phyloP scores from a whole-genome alignment of 2,888 invertebrate genomes.

The Drosophila meridiana region DNA sequence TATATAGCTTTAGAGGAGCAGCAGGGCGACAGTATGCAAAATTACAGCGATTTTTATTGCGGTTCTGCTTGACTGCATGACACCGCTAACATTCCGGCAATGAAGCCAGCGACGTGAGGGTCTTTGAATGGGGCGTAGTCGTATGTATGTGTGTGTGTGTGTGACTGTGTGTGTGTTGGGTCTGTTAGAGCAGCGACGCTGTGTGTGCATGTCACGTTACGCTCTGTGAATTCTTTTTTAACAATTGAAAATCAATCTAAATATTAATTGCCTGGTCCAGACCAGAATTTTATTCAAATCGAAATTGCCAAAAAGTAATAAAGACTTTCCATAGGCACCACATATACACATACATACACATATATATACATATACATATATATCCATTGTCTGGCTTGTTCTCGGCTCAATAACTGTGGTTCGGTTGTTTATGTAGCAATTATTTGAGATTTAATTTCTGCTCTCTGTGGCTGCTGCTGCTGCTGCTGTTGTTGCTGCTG shows the following conservation, averaged over 20 bases:
- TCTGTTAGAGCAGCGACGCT: neutral
- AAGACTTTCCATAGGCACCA: neutral
- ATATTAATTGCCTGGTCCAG: constrained; percentile 75
- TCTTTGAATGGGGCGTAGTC: constrained; percentile 2
- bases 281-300: constrained; percentile 22
- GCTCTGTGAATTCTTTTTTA: constrained; percentile 49
- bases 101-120: constrained; percentile 14
- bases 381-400: neutral
- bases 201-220: constrained; percentile 40
- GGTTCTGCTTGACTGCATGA: constrained; percentile 69
- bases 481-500: constrained; percentile 11
- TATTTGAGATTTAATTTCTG: constrained; percentile 65
- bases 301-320: constrained; percentile 34
- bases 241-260: constrained; percentile 78
- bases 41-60: constrained; percentile 75
- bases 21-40: constrained; percentile 59
- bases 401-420: constrained; percentile 56
- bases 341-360: neutral
- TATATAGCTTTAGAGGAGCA: neutral
- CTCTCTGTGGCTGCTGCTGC: constrained; percentile 30
- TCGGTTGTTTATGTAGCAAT: constrained; percentile 57
- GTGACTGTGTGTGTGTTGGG: neutral
- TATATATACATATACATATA: constrained; percentile 4
- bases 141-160: neutral
- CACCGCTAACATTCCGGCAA: constrained; percentile 48